Evolutionary conservation across 2,888 invertebrate genomes (phyloP), one percentile per base, ranked within the genome.

Genomic region (Dione juno): DNA sequence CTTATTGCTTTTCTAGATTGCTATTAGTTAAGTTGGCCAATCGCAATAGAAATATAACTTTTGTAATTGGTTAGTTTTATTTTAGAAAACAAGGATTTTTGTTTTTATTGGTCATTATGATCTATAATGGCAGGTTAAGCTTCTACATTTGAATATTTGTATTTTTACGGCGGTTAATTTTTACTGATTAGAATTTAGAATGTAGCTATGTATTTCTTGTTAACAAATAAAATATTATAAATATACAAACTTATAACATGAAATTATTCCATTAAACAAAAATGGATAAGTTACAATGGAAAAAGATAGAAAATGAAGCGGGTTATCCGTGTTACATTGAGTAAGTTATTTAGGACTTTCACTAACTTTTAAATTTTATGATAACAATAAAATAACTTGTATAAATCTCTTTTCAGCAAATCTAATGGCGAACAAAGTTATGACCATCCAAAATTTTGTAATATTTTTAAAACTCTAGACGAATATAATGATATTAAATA

Each of bases 401-500:
- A 35, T 19, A 5, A 40, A 21, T 35, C 0, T 28, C 19, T 45
- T 35, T 75, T 76, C 80, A 95, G 95, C 76, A 93, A 94, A 79
- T 78, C 79, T 7, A 91, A 89, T 16, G 92, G 93, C 58, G 84
- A 86, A 67, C 91, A 93, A 76, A 93, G 94, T 77, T 94, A 94
- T 90, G 94, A 95, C 78, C 95, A 95, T 82, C 95, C 95, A 21
- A 92, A 94, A 74, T 95, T 95, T 87, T 81, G 85, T 48, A 93
- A 93, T 76, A 93, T 95, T 16, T 88, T 94, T 80, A 91, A 94
- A 75, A 88, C 90, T 52, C 84, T 96, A 37, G 94, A 95, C 76
- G 95, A 95, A 70, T 95, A 94, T 79, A 95, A 96, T 81, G 94
- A 93, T 61, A 95, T 97, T 72, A 95, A 95, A 82, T 97, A 96